Evolutionary conservation across 2,888 invertebrate genomes (phyloP).

Genomic region (Hartigia nigra): DNA sequence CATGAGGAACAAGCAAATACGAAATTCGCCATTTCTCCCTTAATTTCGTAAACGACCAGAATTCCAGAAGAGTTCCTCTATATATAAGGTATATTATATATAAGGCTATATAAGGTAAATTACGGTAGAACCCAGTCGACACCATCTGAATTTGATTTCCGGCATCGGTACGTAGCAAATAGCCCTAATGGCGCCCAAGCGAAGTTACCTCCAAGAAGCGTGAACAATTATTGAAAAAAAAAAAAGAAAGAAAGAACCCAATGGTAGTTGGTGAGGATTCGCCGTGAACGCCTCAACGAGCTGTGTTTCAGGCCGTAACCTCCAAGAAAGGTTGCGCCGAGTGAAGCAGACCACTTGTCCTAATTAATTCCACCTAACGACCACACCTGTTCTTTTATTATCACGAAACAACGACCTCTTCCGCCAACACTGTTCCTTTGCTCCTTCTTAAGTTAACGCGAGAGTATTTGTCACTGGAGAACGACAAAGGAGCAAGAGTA

Average conservation of each 20-base stretch:
- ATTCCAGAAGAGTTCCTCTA: background rate
- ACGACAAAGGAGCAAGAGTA: conserved; percentile 40
- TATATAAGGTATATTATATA: no score
- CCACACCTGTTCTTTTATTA: conserved; percentile 48
- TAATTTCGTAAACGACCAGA: background rate
- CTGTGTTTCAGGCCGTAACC: background rate
- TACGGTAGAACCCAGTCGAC: background rate
- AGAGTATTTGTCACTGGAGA: conserved; percentile 48
- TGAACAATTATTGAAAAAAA: background rate
- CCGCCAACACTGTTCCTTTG: conserved; percentile 24
- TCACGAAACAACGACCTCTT: conserved; percentile 38
- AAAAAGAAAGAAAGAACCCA: background rate
- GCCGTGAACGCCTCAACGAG: background rate
- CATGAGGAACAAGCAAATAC: background rate
- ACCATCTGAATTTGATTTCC: background rate
- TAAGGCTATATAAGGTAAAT: background rate
- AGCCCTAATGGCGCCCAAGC: background rate
- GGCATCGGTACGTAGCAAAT: background rate
- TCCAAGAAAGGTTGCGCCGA: background rate
- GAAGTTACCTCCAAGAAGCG: background rate
- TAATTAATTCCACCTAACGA: conserved; percentile 52
- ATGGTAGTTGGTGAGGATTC: background rate
- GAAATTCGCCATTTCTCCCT: background rate
- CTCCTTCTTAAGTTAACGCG: conserved; percentile 45
- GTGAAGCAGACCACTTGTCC: conserved; percentile 10